phyloP scores from a whole-genome alignment of 1,140 invertebrate species.

The Hylaeus anthracinus region DNA sequence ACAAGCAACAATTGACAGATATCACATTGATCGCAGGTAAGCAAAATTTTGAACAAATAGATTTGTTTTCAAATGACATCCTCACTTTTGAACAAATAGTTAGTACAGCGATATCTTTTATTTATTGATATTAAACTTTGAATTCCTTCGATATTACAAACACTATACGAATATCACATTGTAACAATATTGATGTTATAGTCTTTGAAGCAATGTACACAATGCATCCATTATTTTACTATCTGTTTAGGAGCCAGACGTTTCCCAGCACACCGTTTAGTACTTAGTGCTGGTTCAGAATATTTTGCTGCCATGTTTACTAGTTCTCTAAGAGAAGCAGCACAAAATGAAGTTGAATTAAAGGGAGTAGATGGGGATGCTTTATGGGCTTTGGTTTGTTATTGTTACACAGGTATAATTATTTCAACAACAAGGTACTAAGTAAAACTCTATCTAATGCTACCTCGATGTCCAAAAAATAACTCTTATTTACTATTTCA shows the following conservation, averaged over 20 bases:
- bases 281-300: constrained; percentile 94
- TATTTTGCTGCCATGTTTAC: constrained; percentile 98
- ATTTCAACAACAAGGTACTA: neutral
- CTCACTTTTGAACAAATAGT: too few species aligned
- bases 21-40: constrained; percentile 84
- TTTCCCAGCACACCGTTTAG: constrained; percentile 86
- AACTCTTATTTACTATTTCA: too few species aligned
- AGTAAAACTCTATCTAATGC: too few species aligned
- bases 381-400: constrained; percentile 90
- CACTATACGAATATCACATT: neutral
- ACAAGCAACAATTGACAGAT: constrained; percentile 90
- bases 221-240: constrained; percentile 15
- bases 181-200: neutral
- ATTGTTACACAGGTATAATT: constrained; percentile 91
- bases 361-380: constrained; percentile 92
- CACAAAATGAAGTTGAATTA: constrained; percentile 90
- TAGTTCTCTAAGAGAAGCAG: constrained; percentile 91
- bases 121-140: too few species aligned
- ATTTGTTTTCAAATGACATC: constrained; percentile 7
- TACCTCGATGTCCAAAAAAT: too few species aligned
- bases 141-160: too few species aligned
- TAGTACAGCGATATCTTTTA: too few species aligned
- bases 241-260: constrained; percentile 81
- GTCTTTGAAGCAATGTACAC: constrained; percentile 52
- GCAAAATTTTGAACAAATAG: neutral